Evolutionary conservation across 2,797 vertebrate genomes (phyloP).

Genomic region (Euphonia xanthogaster): DNA sequence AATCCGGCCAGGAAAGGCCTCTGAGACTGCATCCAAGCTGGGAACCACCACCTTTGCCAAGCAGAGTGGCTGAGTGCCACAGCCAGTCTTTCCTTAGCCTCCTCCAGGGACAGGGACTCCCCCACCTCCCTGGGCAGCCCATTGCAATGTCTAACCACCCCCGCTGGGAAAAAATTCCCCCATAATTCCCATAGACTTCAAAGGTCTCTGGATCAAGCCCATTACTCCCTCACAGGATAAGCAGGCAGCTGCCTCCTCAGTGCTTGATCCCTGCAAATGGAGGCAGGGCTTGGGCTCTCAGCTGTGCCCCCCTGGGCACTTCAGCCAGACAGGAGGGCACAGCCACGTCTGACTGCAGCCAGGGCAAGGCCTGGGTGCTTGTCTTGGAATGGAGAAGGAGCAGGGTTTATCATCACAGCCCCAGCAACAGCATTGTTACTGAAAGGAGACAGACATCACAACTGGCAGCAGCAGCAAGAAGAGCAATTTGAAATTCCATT

Average conservation of each 20-base stretch:
- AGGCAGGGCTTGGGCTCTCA: not conserved
- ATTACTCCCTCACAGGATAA: not conserved
- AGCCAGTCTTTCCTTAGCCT: not conserved
- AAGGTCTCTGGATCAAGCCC: not conserved
- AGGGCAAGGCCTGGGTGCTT: not conserved
- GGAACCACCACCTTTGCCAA: not conserved
- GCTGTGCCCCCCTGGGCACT: not conserved
- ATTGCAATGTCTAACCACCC: not conserved
- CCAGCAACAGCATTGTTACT: not conserved
- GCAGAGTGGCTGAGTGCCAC: not conserved
- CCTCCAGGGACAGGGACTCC: not conserved
- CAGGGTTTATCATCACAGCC: not conserved
- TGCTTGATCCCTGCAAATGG: not conserved
- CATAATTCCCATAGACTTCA: not conserved
- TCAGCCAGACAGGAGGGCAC: not conserved
- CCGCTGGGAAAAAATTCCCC: not conserved
- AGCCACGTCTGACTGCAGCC: not conserved
- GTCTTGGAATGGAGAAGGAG: not conserved
- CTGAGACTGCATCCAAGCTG: not conserved
- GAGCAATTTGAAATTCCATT: conserved; percentile 34
- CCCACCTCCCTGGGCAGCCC: not conserved
- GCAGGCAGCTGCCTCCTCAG: not conserved
- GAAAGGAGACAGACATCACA: conserved; percentile 11
- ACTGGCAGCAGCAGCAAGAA: not conserved
- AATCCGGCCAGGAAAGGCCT: not conserved